Evolutionary conservation across 2,888 invertebrate genomes (phyloP), one percentile per base, ranked within the genome.

Genomic region (Ischnus inquisitorius): DNA sequence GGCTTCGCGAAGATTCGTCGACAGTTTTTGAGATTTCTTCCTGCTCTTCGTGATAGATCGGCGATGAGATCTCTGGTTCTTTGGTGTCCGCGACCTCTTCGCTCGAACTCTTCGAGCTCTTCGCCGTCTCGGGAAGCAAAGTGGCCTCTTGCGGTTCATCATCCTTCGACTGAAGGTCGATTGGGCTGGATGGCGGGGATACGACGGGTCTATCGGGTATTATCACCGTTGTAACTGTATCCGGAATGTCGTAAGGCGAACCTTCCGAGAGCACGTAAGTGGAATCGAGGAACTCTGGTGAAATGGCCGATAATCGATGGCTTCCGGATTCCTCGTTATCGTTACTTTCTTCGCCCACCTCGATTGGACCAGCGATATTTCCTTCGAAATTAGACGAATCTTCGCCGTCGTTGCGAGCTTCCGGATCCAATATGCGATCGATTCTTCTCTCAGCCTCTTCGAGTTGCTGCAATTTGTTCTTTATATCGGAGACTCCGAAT

Each of bases 161-260:
- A 34, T 87, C 82, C 6, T 85, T 88, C 0, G 85, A 19, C 16
- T 85, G 86, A 0, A 87, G 72, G 64, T 85, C 79, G 10, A 89
- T 67, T 51, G 82, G 85, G 22, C 79, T 77, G 0, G 82, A 82
- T 25, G 39, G 48, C 1, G 82, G 86, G 4, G 86, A 68, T 22
- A 67, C 46, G 8, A 79, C 16, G 2, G 76, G 72, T 64, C 88
- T 88, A 1, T 92, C 91, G 0, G 93, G 91, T 54, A 93, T 91
- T 16, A 93, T 91, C 0, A 93, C 92, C 2, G 93, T 93, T 10
- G 91, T 93, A 0, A 93, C 90, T 0, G 88, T 88, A 54, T 93
- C 92, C 6, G 93, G 93, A 71, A 93, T 93, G 2, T 93, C 92
- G 57, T 89, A 89, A 0, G 92, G 92, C 3, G 84, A 84, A 65